These are phyloP conservation scores for Halisarca cf. caerulea DNA, from an alignment of 37 sponge, comb jelly and placozoan genomes.

Conservation along the genomic window DNA sequence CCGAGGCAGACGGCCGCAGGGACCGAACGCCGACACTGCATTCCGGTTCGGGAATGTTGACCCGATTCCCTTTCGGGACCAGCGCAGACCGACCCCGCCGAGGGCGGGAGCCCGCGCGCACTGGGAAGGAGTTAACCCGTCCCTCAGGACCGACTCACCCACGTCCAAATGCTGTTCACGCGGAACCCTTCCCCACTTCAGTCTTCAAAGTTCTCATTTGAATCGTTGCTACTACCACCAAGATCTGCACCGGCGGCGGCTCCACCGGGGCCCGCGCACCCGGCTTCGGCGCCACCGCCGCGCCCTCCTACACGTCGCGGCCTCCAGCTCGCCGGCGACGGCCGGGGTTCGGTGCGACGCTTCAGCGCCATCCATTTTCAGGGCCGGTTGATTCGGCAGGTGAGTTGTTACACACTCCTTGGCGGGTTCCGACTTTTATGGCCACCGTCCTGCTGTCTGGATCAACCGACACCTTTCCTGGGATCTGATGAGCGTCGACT, in stretches of 20 bases:
- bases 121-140: constrained; percentile 44
- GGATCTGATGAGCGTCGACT: constrained; percentile 62
- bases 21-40: constrained; percentile 4
- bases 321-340: constrained; percentile 36
- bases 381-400: constrained; percentile 69
- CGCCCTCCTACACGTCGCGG: constrained; percentile 47
- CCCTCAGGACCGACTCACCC: constrained; percentile 75
- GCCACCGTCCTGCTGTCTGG: constrained; percentile 70
- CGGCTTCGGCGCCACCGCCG: constrained; percentile 48
- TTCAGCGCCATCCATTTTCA: constrained; percentile 69
- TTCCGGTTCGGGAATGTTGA: constrained; percentile 76
- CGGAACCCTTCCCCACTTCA: constrained; percentile 67
- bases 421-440: constrained; percentile 67
- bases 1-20: not conserved
- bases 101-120: not conserved
- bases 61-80: constrained; percentile 68
- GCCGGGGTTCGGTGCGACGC: constrained; percentile 54
- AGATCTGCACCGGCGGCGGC: constrained; percentile 71
- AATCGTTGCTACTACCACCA: constrained; percentile 80
- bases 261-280: constrained; percentile 63
- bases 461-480: constrained; percentile 77
- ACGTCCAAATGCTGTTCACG: constrained; percentile 68
- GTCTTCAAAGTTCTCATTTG: constrained; percentile 75
- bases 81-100: not conserved
- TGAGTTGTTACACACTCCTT: constrained; percentile 75